Percentiles rank a stretch among this genome's conserved stretches.
phyloP scores from a whole-genome alignment of 2,888 invertebrate genomes.

The Hypercompe scribonia region DNA sequence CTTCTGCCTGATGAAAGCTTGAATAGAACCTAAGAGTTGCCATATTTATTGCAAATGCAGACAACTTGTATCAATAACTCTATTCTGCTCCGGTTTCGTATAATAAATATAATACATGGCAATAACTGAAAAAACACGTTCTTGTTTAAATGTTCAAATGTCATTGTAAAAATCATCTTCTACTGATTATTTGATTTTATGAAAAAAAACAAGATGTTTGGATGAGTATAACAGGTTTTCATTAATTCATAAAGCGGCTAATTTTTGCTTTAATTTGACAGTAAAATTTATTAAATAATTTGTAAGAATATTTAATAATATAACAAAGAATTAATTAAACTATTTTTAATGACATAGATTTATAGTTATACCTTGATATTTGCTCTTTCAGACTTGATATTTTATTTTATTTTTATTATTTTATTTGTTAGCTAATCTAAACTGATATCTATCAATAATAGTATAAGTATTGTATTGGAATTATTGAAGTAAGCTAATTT shows the following conservation, averaged over 20 bases:
- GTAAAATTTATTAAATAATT: neutral
- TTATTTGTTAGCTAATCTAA: neutral
- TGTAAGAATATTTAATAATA: neutral
- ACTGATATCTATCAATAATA: too few species aligned
- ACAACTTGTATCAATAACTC: neutral
- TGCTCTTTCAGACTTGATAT: neutral
- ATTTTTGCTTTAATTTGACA: neutral
- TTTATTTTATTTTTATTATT: neutral
- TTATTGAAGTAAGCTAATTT: too few species aligned
- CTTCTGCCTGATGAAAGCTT: too few species aligned
- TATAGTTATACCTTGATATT: neutral
- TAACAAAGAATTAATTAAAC: neutral
- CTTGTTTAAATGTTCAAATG: neutral
- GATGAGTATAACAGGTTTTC: neutral
- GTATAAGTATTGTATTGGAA: too few species aligned
- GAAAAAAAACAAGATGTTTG: neutral
- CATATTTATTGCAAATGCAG: too few species aligned
- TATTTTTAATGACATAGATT: neutral
- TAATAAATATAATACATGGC: neutral
- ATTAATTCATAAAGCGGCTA: neutral
- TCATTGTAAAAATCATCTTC: neutral
- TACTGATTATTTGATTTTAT: neutral
- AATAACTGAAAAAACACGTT: neutral
- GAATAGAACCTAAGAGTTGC: too few species aligned
- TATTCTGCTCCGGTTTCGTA: neutral